Conservation (phyloP, 2,113 vertebrate genomes). For the Chascanopsetta lugubris region DNA sequence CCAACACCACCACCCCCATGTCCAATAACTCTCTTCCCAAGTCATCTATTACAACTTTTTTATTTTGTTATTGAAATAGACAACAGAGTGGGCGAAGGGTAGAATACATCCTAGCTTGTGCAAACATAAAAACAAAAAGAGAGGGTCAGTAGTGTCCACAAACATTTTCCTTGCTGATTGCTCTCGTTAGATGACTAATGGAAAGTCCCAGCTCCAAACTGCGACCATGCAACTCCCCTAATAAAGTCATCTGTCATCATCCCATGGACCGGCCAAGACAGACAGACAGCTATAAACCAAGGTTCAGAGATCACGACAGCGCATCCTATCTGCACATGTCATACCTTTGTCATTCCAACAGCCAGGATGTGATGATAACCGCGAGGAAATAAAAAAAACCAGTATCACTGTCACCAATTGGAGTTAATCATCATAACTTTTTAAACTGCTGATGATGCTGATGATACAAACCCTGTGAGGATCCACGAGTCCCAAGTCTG, state of each 20-base stretch:
- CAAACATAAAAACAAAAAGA: conserved; percentile 63
- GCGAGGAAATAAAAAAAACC: conserved; percentile 28
- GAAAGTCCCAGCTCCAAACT: conserved; percentile 77
- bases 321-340: conserved; percentile 60
- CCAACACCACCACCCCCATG: too few species aligned
- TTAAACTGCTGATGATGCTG: conserved; percentile 38
- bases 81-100: conserved; percentile 30
- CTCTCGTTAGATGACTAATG: conserved; percentile 78
- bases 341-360: conserved; percentile 43
- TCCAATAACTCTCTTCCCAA: conserved; percentile 64
- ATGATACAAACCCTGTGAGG: conserved; percentile 45
- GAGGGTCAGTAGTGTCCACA: conserved; percentile 62
- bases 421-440: conserved; percentile 48
- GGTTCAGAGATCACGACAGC: conserved; percentile 65
- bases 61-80: conserved; percentile 35
- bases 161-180: conserved; percentile 75
- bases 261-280: conserved; percentile 59
- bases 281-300: conserved; percentile 77
- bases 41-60: conserved; percentile 50
- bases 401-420: conserved; percentile 42
- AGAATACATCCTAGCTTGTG: conserved; percentile 28
- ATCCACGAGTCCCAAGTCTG: conserved; percentile 54
- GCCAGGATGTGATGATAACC: conserved; percentile 25
- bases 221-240: conserved; percentile 68
- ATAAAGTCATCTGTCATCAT: conserved; percentile 81